A percentile compares a stretch with the other conserved stretches of the same genome.
phyloP scores from a whole-genome alignment of 2,113 vertebrate species.

The Stercorarius parasiticus region DNA sequence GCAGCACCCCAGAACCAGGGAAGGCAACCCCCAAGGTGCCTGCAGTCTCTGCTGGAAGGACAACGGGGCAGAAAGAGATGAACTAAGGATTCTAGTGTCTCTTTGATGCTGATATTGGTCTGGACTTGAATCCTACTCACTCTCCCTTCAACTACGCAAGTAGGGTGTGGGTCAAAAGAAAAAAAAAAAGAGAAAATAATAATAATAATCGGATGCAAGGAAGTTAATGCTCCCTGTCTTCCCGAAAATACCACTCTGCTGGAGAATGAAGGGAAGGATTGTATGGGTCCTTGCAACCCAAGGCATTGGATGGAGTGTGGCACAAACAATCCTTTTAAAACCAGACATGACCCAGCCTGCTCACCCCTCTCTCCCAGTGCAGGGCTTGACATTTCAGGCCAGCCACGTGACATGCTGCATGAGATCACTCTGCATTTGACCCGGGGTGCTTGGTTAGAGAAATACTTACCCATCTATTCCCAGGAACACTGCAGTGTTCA shows the following conservation, averaged over 20 bases:
- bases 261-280: constrained; percentile 37
- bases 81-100: not conserved
- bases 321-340: constrained; percentile 7
- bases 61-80: not conserved
- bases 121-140: not conserved
- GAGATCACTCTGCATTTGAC: not conserved
- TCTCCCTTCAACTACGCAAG: not conserved
- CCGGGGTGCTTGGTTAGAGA: not conserved
- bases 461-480: not conserved
- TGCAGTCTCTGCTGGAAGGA: not conserved
- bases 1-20: not conserved
- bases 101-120: not conserved
- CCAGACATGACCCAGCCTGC: not conserved
- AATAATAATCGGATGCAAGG: not conserved
- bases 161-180: not conserved
- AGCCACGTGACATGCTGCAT: not conserved
- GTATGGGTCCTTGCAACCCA: not conserved
- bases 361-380: not conserved
- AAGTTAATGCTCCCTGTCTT: not conserved
- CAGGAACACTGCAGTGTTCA: not conserved
- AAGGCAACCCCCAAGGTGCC: not conserved
- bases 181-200: not conserved
- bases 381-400: not conserved
- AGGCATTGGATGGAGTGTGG: not conserved
- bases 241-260: not conserved